Evolutionary conservation across 2,888 invertebrate genomes (phyloP), one percentile per base, ranked within the genome.

Genomic region (Chelonus formosanus): DNA sequence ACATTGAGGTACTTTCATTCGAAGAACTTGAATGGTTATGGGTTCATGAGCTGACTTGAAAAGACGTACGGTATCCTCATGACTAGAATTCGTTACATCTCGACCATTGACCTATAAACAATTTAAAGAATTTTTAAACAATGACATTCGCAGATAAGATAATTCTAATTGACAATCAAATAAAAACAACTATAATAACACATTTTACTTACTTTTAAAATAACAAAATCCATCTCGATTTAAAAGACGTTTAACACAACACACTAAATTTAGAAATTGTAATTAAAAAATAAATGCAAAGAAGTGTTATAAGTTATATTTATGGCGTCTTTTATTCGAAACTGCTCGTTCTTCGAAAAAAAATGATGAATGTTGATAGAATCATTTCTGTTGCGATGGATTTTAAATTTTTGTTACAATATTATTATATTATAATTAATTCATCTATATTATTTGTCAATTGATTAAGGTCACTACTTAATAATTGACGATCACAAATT

Each of bases 11-110:
- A 55, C 36, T 63, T 83, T 82, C 67, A 85, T 85, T 59, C 88
- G 85, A 68, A 87, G 85, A 55, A 89, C 87, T 82, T 89, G 89
- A 58, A 89, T 87, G 68, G 88, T 84, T 74, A 89, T 87, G 65
- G 88, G 88, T 77, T 89, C 89, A 74, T 87, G 85, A 67, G 88
- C 87, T 74, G 86, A 85, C 76, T 89, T 86, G 80, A 89, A 89
- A 78, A 86, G 87, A 77, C 87, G 85, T 74, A 89, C 87, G 71
- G 88, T 88, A 78, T 89, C 88, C 78, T 87, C 88, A 79, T 88
- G 87, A 71, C 88, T 87, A 79, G 88, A 86, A 77, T 86, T 86
- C 78, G 87, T 87, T 73, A 89, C 87, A 83, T 89, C 89, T 74
- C 85, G 86, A 69, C 89, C 89, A 80, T 89, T 89, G 69, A 89